Conservation (phyloP, 92 coral and sea anemone genomes). For the Desmophyllum pertusum region DNA sequence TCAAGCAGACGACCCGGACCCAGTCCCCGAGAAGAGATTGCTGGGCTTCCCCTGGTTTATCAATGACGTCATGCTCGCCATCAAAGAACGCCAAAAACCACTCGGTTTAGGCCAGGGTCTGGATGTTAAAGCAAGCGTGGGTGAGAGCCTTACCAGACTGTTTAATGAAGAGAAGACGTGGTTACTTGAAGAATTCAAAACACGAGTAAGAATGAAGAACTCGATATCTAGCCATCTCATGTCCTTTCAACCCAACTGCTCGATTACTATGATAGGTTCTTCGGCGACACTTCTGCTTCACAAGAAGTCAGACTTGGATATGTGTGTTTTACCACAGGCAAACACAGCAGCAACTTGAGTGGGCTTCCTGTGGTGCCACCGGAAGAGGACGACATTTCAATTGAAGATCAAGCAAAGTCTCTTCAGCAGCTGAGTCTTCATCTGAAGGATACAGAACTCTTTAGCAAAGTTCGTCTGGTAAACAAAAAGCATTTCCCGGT, state of each 20-base stretch:
- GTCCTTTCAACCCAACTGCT: neutral
- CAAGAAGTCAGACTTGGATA: conserved; percentile 85
- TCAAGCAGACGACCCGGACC: conserved; percentile 32
- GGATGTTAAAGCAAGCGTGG: conserved; percentile 28
- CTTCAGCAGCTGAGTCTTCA: neutral
- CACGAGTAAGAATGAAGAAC: conserved; percentile 61
- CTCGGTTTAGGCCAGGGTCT: neutral
- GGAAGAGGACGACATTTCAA: neutral
- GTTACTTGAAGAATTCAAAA: conserved; percentile 64
- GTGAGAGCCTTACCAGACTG: conserved; percentile 51
- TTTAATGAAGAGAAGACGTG: conserved; percentile 58
- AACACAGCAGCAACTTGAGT: neutral
- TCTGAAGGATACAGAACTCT: conserved; percentile 37
- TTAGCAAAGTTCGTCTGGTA: conserved; percentile 49
- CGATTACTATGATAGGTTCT: conserved; percentile 83
- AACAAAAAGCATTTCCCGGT: conserved; percentile 58
- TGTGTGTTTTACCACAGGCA: conserved; percentile 57
- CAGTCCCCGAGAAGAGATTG: conserved; percentile 46
- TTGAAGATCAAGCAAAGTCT: neutral
- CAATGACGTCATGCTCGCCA: conserved; percentile 84
- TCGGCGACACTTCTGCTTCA: conserved; percentile 84
- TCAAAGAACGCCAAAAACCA: conserved; percentile 31
- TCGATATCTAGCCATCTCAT: conserved; percentile 36
- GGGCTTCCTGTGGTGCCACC: neutral
- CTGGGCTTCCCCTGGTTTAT: conserved; percentile 98